Evolutionary conservation across 2,113 vertebrate species (phyloP), one percentile per base, ranked within the genome.

Genomic region (Scalopus aquaticus): DNA sequence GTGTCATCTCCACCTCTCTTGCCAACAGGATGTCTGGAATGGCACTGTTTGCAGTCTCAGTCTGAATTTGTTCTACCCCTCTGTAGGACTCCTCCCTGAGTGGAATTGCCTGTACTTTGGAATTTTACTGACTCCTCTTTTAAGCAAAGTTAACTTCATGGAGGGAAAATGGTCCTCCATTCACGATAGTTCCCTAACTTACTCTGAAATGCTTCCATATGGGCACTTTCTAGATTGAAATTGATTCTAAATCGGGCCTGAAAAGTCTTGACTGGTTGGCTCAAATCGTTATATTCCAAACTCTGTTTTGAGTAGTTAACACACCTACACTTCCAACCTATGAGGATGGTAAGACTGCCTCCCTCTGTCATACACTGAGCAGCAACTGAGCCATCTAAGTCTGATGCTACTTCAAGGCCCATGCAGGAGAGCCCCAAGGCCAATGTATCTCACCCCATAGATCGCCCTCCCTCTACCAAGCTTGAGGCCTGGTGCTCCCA

Each of bases 401-500:
- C 26, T 30, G 32, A 9, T 0, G 20, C 60, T 17, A 12, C 54
- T 79, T 72, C 16, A 37, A 62, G 30, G 9, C 20, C 30, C 19
- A 3, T 35, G 13, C 78, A 58, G 16, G 1, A 37, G 78, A 30
- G 5, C 19, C 9, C 11, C 13, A 11, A 64, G 76, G 24, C 7
- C 46, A 80, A 0, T 1, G 15, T 2, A 7, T 62, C 60, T 58
- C 51, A 37, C n/a, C 51, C 58, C 51, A 3, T 0, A 37, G 32
- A 20, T n/a, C 30, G n/a, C 42, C 54, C n/a, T 86, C 6, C 32
- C 17, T 70, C 26, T 19, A 20, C 17, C 58, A 46, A 64, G 11
- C 4, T 0, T 46, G 32, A 9, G 26, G 3, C 6, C 35, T n/a
- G 16, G 8, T 0, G 1, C 8, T 58, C 49, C n/a, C 6, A 51